Percentiles rank a stretch among this genome's conserved stretches.
phyloP scores from a whole-genome alignment of 92 coral and sea anemone species.

The Anthopleura xanthogrammica region DNA sequence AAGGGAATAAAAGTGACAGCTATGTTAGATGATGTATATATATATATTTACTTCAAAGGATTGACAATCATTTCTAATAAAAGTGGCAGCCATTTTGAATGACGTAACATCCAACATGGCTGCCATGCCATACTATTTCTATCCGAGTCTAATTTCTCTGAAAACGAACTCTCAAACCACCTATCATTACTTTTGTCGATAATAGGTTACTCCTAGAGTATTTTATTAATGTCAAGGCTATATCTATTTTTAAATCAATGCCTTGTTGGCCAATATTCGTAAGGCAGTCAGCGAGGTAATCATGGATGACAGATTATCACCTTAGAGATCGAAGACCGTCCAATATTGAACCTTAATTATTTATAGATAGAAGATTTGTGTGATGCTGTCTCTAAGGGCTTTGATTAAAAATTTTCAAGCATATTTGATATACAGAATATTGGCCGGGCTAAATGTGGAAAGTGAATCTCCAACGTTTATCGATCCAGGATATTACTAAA shows the following conservation, averaged over 20 bases:
- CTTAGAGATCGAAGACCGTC: neutral
- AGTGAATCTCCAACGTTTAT: neutral
- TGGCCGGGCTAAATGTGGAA: neutral
- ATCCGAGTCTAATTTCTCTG: neutral
- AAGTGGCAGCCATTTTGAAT: neutral
- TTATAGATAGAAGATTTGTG: neutral
- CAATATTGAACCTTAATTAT: neutral
- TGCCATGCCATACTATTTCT: neutral
- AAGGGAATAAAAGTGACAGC: neutral
- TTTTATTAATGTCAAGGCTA: neutral
- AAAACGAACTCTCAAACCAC: neutral
- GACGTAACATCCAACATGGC: neutral
- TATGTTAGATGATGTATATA: too few relatives aligned
- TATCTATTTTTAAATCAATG: neutral
- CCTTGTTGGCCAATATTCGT: neutral
- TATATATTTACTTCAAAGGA: too few relatives aligned
- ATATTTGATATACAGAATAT: too few relatives aligned
- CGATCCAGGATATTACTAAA: neutral
- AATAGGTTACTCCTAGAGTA: neutral
- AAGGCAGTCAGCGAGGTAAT: neutral
- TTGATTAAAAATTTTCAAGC: neutral
- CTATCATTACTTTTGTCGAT: neutral
- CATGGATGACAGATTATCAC: neutral
- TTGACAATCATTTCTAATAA: too few relatives aligned
- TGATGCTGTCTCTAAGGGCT: neutral